Base-by-base conservation (phyloP, 2,113 vertebrate species). In the Aix galericulata region DNA sequence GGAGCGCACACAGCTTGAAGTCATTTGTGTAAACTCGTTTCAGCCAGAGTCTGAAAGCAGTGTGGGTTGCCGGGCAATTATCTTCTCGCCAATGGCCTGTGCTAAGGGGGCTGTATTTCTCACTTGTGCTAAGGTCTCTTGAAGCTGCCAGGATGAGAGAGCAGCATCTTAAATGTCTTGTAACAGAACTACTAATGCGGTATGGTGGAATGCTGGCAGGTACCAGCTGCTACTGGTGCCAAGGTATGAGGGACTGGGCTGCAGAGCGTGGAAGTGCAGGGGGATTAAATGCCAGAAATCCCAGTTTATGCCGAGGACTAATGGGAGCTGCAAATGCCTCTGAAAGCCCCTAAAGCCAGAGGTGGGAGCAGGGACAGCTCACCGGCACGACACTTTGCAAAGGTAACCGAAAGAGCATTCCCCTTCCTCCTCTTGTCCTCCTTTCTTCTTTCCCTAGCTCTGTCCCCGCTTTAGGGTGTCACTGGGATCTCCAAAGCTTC, bases 321-420 rank as follows among this genome's bases (percentile, higher is more conserved):
- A 38, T 20, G 26, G 69, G 76, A 73, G 80, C 76, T 77, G 76
- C 0, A 8, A 42, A 5, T 55, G 38, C 44, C 42, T 58, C 63
- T 63, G 84, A 50, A 25, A 79, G 14, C 7, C 13, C 10, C 5
- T 9, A 25, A 44, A 79, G 42, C 8, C 55, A 11, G 50, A 14
- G n/a, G 44, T 27, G 36, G 38, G 34, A 4, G 25, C 17, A 2
- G 7, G n/a, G 10, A 5, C 1, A 1, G 55, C 44, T 74, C 26
- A 31, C 14, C 44, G 31, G 31, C 4, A 53, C 68, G 67, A 21
- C 26, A 1, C 68, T 34, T 32, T 10, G 27, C 66, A 26, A 2
- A 55, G 17, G 1, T 8, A 13, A 0, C 59, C 20, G 22, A 8
- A 40, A 15, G 6, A 26, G 4, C 13, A 0, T 66, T n/a, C 17